Conservation (phyloP, 2,113 vertebrate species). For the Rousettus leschenaultii region DNA sequence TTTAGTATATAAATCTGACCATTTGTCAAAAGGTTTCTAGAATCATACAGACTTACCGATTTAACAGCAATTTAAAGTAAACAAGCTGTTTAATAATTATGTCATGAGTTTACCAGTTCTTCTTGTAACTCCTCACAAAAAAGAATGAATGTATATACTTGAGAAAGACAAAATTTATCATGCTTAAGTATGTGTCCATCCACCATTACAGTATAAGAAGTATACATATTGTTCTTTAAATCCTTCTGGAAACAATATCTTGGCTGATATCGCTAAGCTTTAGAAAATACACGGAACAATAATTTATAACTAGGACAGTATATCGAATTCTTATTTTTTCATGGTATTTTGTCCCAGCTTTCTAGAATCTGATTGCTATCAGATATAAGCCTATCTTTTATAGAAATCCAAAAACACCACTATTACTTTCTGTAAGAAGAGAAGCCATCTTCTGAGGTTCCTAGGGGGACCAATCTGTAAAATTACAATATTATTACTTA, state of each 20-base stretch:
- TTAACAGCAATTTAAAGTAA: neutral
- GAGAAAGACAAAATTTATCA: neutral
- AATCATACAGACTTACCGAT: neutral
- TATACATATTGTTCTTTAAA: neutral
- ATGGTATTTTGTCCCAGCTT: neutral
- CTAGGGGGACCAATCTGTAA: neutral
- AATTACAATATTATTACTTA: neutral
- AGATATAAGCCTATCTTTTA: neutral
- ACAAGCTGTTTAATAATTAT: neutral
- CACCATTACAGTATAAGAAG: neutral
- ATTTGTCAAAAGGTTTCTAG: neutral
- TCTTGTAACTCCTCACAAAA: constrained; percentile 5
- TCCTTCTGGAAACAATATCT: neutral
- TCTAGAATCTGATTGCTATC: neutral
- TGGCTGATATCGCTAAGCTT: neutral
- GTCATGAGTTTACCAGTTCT: neutral
- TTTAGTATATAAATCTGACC: neutral
- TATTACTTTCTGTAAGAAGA: constrained; percentile 9
- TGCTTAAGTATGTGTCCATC: neutral
- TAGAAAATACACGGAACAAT: neutral
- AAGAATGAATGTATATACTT: neutral
- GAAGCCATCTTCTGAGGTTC: neutral
- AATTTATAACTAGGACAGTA: neutral
- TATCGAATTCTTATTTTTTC: constrained; percentile 18
- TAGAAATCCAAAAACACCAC: neutral